Conservation (phyloP, 1,140 invertebrate species). For the Popillia japonica region DNA sequence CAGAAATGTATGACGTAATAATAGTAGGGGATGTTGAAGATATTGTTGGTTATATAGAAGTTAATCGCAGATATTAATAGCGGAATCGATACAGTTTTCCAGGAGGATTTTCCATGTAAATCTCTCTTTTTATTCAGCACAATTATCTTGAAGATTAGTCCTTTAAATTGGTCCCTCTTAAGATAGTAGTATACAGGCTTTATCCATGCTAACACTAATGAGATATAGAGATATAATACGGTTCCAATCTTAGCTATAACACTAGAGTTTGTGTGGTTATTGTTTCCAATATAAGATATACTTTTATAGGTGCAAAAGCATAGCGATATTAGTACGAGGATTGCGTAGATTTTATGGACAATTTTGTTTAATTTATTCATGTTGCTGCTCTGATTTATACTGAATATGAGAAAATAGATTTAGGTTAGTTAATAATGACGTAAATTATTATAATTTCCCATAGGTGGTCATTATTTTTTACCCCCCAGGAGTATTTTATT, state of each 20-base stretch:
- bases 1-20: background rate
- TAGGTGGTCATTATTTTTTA: no score
- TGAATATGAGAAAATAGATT: no score
- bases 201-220: background rate
- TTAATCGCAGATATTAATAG: background rate
- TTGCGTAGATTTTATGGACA: no score
- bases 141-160: background rate
- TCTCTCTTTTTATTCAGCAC: background rate
- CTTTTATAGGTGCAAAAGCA: no score
- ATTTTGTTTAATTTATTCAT: no score
- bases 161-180: background rate
- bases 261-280: background rate
- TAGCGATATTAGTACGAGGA: no score
- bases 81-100: background rate
- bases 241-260: background rate
- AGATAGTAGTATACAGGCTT: background rate
- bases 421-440: no score
- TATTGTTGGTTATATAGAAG: background rate
- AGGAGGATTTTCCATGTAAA: background rate
- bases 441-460: no score
- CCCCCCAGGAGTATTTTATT: no score
- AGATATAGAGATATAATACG: background rate
- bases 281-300: background rate
- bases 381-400: no score
- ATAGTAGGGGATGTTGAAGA: background rate